Evolutionary conservation across 2,797 vertebrate genomes (phyloP).

Genomic region (Mormyrops attenuatus): DNA sequence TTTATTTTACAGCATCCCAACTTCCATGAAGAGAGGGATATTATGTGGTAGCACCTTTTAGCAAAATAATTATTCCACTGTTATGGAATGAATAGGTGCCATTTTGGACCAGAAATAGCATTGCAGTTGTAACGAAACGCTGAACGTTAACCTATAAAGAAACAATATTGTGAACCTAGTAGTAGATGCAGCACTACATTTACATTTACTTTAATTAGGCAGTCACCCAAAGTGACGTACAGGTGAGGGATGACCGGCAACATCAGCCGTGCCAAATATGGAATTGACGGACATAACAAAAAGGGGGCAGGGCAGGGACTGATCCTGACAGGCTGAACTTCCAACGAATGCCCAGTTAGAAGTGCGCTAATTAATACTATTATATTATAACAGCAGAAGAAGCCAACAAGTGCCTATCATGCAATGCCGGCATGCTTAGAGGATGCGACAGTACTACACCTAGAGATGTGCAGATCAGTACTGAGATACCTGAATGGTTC

Average conservation of each 20-base stretch:
- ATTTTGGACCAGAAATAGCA: not conserved
- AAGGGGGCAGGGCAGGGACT: not conserved
- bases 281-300: not conserved
- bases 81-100: not conserved
- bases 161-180: not conserved
- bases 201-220: not conserved
- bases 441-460: not conserved
- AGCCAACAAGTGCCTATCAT: not conserved
- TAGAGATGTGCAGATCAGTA: not conserved
- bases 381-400: not conserved
- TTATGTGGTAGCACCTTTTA: not conserved
- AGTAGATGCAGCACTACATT: not conserved
- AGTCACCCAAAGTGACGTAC: not conserved
- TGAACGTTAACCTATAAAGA: not conserved
- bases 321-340: not conserved
- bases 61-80: not conserved
- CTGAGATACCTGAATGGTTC: not conserved
- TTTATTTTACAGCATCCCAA: not conserved
- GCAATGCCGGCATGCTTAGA: not conserved
- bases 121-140: not conserved
- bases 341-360: not conserved
- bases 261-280: not conserved
- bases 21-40: not conserved
- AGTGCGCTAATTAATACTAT: not conserved
- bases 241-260: not conserved